phyloP scores from a whole-genome alignment of 2,888 invertebrate genomes.

The Iselma pallidipennis region DNA sequence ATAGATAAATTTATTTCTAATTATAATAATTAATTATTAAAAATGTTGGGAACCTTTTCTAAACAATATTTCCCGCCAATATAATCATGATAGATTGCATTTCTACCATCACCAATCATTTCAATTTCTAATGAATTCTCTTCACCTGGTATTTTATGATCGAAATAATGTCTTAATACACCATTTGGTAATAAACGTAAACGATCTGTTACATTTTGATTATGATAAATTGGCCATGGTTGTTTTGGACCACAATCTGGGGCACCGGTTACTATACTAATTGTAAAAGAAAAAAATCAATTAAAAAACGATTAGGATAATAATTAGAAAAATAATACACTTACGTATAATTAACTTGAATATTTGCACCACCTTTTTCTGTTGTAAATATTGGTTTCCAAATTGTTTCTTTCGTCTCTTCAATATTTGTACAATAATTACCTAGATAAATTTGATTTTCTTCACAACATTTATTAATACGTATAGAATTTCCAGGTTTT shows the following conservation, averaged over 20 bases:
- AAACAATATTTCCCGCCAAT: slow-evolving; percentile 77
- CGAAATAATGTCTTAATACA: slow-evolving; percentile 72
- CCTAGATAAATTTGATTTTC: slow-evolving; percentile 71
- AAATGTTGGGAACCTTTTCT: slow-evolving; percentile 69
- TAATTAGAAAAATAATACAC: background rate
- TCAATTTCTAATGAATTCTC: slow-evolving; percentile 55
- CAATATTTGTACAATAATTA: slow-evolving; percentile 65
- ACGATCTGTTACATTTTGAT: slow-evolving; percentile 63
- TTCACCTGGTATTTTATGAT: slow-evolving; percentile 58
- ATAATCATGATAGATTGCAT: slow-evolving; percentile 70
- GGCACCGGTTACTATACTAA: slow-evolving; percentile 65
- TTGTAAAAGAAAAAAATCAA: slow-evolving; percentile 30
- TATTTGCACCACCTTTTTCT: slow-evolving; percentile 63
- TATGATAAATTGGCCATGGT: slow-evolving; percentile 69
- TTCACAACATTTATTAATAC: slow-evolving; percentile 81
- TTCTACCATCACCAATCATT: slow-evolving; percentile 50
- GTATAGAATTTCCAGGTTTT: too few relatives aligned
- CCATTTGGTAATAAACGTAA: slow-evolving; percentile 72
- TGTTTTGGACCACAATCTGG: slow-evolving; percentile 74
- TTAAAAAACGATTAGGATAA: background rate
- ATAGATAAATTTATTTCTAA: background rate
- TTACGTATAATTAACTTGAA: slow-evolving; percentile 58
- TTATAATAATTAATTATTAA: background rate
- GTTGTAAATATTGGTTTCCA: slow-evolving; percentile 69
- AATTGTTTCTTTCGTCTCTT: slow-evolving; percentile 62